These are phyloP conservation scores for Scaptomyza graminum DNA, from an alignment of 1,140 invertebrate genomes.

Conservation along the genomic window DNA sequence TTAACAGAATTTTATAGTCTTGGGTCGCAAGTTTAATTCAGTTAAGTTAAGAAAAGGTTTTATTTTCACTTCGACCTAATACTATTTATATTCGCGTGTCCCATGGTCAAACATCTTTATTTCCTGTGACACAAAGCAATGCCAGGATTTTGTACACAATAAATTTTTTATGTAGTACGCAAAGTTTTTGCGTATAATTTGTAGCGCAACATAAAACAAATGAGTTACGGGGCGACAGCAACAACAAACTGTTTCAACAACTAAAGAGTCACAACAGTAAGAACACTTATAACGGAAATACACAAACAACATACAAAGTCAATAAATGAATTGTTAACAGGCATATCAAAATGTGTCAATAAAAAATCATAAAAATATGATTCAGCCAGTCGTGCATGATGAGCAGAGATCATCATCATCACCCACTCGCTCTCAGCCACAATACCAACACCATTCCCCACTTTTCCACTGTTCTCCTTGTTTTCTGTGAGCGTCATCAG, in stretches of 20 bases:
- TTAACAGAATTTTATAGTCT: conserved; percentile 7
- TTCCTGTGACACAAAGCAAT: conserved; percentile 7
- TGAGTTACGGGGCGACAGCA: conserved; percentile 1
- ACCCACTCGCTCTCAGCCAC: conserved; percentile 9
- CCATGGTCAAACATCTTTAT: conserved; percentile 28
- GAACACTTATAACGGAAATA: conserved; percentile 12
- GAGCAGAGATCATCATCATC: conserved; percentile 41
- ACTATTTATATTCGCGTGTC: not conserved
- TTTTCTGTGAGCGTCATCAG: conserved; percentile 50
- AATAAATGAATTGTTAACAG: conserved; percentile 73
- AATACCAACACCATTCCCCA: not conserved
- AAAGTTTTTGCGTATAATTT: conserved; percentile 61
- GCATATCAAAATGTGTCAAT: conserved; percentile 69
- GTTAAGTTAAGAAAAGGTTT: conserved; percentile 20
- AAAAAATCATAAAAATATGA: conserved; percentile 79
- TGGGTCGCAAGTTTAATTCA: not conserved
- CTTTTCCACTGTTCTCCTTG: not conserved
- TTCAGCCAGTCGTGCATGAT: conserved; percentile 64
- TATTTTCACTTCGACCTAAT: conserved; percentile 11
- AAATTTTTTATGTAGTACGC: conserved; percentile 57
- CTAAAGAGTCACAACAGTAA: conserved; percentile 50
- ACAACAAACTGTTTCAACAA: conserved; percentile 39
- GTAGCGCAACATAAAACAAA: conserved; percentile 58
- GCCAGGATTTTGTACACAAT: conserved; percentile 41
- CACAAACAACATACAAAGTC: conserved; percentile 27